These are phyloP conservation scores for Redunca redunca DNA, from an alignment of 2,113 vertebrate species.

Conservation along the genomic window DNA sequence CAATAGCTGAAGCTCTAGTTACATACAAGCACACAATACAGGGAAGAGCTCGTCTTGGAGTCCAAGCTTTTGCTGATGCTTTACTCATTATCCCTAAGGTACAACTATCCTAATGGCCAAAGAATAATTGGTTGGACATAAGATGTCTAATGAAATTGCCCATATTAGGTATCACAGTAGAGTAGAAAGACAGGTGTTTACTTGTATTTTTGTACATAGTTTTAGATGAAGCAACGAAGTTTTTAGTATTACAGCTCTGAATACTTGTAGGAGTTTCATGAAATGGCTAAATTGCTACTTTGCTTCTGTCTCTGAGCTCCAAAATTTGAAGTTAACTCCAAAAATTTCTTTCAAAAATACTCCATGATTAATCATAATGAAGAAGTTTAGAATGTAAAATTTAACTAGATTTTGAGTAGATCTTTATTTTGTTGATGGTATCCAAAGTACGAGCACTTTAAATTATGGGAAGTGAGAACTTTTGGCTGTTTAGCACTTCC, in stretches of 20 bases:
- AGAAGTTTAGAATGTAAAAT: constrained; percentile 21
- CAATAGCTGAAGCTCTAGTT: constrained; percentile 88
- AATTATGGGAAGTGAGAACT: not conserved
- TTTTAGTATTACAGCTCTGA: not conserved
- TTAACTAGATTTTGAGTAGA: constrained; percentile 19
- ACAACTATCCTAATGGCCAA: not conserved
- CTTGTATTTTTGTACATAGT: not conserved
- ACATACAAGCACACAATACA: constrained; percentile 89
- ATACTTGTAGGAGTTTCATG: not conserved
- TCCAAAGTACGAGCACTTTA: constrained; percentile 7
- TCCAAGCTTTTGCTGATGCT: constrained; percentile 97
- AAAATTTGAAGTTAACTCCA: not conserved
- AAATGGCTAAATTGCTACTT: not conserved
- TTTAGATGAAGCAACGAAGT: not conserved
- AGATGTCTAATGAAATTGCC: not conserved
- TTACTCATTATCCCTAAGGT: constrained; percentile 97
- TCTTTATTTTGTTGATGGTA: constrained; percentile 20
- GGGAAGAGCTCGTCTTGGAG: constrained; percentile 93
- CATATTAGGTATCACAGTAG: not conserved
- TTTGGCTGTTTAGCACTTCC: not conserved
- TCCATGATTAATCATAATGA: not conserved
- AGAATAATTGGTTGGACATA: not conserved
- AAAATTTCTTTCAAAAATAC: constrained; percentile 23
- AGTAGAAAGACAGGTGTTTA: not conserved
- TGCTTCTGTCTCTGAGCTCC: not conserved